Conservation (phyloP, 2,113 vertebrate species). For the Monarcha castaneiventris region DNA sequence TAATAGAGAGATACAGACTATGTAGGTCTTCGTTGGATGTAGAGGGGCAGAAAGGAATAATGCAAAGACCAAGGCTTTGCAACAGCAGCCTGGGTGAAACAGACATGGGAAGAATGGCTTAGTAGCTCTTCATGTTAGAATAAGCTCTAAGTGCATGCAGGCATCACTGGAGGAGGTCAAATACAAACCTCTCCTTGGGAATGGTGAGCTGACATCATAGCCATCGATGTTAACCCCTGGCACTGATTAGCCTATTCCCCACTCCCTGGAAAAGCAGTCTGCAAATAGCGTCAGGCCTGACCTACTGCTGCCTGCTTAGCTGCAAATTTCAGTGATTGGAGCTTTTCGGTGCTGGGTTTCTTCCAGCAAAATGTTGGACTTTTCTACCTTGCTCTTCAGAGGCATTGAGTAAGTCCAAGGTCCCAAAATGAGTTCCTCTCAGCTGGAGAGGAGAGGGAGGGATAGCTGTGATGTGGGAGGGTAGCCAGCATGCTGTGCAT, state of each 20-base stretch:
- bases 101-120: not conserved
- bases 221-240: not conserved
- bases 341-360: not conserved
- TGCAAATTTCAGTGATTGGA: not conserved
- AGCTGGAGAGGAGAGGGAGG: not conserved
- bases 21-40: not conserved
- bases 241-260: not conserved
- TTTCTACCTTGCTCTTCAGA: not conserved
- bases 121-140: not conserved
- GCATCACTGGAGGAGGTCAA: not conserved
- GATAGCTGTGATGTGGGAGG: not conserved
- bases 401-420: not conserved
- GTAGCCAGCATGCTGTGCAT: not conserved
- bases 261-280: not conserved
- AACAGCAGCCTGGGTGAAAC: not conserved
- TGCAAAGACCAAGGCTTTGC: not conserved
- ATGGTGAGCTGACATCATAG: not conserved
- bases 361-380: not conserved
- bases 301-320: constrained; percentile 7
- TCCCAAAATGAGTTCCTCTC: not conserved
- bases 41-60: not conserved
- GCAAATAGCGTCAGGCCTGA: constrained; percentile 1
- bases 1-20: not conserved
- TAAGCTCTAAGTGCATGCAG: not conserved
- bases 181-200: not conserved